phyloP scores from a whole-genome alignment of 37 sponge, comb jelly and placozoan species.

The Chondrosia reniformis region DNA sequence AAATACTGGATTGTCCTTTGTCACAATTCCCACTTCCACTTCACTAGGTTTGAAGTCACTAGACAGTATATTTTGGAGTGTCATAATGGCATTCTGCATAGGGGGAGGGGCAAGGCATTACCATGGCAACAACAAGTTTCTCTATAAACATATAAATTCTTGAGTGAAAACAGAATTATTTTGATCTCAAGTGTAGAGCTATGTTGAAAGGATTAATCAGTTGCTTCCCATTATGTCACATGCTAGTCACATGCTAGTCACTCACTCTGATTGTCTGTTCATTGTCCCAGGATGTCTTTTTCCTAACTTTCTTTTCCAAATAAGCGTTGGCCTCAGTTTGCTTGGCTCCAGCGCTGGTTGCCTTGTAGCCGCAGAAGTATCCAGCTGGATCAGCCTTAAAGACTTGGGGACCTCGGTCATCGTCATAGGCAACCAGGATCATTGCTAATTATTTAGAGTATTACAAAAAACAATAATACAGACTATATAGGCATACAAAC shows the following conservation, averaged over 20 bases:
- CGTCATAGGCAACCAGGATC: slow-evolving; percentile 77
- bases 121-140: too few species aligned
- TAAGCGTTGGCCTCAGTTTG: slow-evolving; percentile 97
- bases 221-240: too few species aligned
- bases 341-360: slow-evolving; percentile 91
- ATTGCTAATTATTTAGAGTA: slow-evolving; percentile 56
- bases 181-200: too few species aligned
- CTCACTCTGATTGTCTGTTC: slow-evolving; percentile 67
- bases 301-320: slow-evolving; percentile 96
- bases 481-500: too few species aligned
- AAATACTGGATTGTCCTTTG: slow-evolving; percentile 71
- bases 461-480: too few species aligned
- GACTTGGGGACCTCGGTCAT: slow-evolving; percentile 84
- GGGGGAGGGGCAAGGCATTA: background rate
- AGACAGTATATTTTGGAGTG: slow-evolving; percentile 77
- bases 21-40: slow-evolving; percentile 94
- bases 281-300: slow-evolving; percentile 74
- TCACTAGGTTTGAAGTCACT: slow-evolving; percentile 94
- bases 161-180: too few species aligned
- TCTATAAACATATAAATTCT: too few species aligned
- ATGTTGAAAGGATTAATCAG: too few species aligned
- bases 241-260: too few species aligned
- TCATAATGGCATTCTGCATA: slow-evolving; percentile 76
- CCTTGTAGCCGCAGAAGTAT: slow-evolving; percentile 98
- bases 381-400: slow-evolving; percentile 98